Conservation (phyloP, 2,888 invertebrate species). For the Apoda limacodes region DNA sequence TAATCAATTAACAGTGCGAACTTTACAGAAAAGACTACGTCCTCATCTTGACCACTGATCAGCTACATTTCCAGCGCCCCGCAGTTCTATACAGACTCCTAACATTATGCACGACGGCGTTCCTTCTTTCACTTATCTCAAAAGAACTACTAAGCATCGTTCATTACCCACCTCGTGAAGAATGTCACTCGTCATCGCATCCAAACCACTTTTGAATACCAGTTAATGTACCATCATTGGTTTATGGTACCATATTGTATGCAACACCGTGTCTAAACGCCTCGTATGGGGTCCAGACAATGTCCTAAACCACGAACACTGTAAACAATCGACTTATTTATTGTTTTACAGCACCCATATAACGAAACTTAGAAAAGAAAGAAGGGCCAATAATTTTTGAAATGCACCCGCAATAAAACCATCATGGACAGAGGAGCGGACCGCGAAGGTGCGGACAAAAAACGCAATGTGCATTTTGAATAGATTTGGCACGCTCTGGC, state of each 20-base stretch:
- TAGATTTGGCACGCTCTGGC: conserved; percentile 51
- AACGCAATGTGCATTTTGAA: conserved; percentile 32
- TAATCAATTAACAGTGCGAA: too few relatives aligned
- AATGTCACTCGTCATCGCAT: conserved; percentile 36
- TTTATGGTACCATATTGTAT: conserved; percentile 33
- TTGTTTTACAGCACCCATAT: conserved; percentile 63
- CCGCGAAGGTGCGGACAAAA: conserved; percentile 24
- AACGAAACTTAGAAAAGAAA: conserved; percentile 46
- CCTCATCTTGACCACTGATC: too few relatives aligned
- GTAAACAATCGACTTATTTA: conserved; percentile 60
- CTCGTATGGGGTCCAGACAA: conserved; percentile 48
- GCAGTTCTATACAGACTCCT: conserved; percentile 28
- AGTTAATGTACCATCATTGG: conserved; percentile 43
- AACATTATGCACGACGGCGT: conserved; percentile 20
- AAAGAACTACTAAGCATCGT: conserved; percentile 29
- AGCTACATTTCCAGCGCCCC: conserved; percentile 31
- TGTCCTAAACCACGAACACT: conserved; percentile 38
- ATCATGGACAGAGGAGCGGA: conserved; percentile 45
- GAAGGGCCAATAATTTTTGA: conserved; percentile 43
- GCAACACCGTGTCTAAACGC: conserved; percentile 35
- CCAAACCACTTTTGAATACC: conserved; percentile 36
- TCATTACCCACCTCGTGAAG: conserved; percentile 26
- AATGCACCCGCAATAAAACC: conserved; percentile 61
- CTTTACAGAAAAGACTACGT: too few relatives aligned
- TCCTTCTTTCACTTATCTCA: conserved; percentile 36